These are phyloP conservation scores for Gallinago paraguaiae DNA, from an alignment of 2,113 vertebrate genomes.

Conservation along the genomic window DNA sequence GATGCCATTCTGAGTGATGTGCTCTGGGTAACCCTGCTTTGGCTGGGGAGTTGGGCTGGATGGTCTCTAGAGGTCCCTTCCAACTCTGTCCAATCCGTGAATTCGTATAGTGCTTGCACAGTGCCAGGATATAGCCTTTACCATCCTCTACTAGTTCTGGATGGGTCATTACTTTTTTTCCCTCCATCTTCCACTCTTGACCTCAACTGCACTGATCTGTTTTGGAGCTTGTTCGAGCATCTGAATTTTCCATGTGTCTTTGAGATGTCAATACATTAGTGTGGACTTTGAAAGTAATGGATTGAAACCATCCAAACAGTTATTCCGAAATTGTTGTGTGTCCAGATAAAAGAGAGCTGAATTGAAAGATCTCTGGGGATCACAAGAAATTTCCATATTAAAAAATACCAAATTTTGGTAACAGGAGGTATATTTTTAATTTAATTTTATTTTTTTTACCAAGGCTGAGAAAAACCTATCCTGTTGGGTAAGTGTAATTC, in stretches of 20 bases:
- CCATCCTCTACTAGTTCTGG: neutral
- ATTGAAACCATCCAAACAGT: neutral
- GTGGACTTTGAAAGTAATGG: constrained; percentile 22
- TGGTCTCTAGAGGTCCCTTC: too few species aligned
- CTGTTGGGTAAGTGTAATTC: neutral
- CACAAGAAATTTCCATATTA: neutral
- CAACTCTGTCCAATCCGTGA: too few species aligned
- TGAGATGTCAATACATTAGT: neutral
- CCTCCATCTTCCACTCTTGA: neutral
- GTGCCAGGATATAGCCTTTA: neutral
- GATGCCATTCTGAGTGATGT: too few species aligned
- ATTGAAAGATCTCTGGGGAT: neutral
- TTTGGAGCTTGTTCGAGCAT: neutral
- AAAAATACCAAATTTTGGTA: neutral
- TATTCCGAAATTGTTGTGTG: neutral
- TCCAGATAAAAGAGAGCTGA: neutral
- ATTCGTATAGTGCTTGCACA: neutral
- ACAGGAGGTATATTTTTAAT: neutral
- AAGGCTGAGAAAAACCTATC: neutral
- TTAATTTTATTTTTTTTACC: neutral
- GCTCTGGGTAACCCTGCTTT: too few species aligned
- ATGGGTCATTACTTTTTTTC: neutral
- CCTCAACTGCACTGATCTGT: neutral
- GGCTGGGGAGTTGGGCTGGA: too few species aligned
- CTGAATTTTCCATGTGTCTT: neutral